phyloP scores from a whole-genome alignment of 1,140 invertebrate species.

The Atopsyche davidsoni region DNA sequence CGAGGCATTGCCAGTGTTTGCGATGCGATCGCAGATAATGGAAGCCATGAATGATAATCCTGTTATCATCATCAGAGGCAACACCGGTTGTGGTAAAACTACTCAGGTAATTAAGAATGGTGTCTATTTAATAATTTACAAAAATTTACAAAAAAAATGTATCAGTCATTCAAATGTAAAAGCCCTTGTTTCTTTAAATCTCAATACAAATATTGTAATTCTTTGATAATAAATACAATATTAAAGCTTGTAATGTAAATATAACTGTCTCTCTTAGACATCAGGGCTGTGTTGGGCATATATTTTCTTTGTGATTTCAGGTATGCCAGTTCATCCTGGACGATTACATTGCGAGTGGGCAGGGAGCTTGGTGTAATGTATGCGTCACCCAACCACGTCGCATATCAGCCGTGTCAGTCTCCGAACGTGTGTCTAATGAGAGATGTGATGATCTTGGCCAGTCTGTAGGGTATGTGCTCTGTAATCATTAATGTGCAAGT shows the following conservation, averaged over 20 bases:
- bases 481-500: background rate
- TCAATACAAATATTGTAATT: no score
- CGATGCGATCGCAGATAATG: constrained; percentile 71
- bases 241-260: no score
- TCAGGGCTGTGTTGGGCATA: no score
- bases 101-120: constrained; percentile 48
- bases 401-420: constrained; percentile 90
- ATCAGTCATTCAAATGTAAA: no score
- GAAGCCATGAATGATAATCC: constrained; percentile 77
- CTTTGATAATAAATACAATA: no score
- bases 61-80: constrained; percentile 83
- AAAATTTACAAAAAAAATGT: no score
- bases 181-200: no score
- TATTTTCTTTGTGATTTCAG: constrained; percentile 26
- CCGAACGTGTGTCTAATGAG: constrained; percentile 84
- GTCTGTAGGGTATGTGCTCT: constrained; percentile 59
- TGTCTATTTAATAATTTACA: background rate
- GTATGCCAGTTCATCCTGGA: constrained; percentile 96
- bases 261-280: no score
- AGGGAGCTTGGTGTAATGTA: constrained; percentile 78
- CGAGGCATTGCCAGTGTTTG: constrained; percentile 67
- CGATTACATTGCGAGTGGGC: constrained; percentile 81
- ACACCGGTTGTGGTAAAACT: constrained; percentile 90
- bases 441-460: constrained; percentile 80
- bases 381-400: constrained; percentile 90